A percentile compares a stretch with the other conserved stretches of the same genome.
Evolutionary conservation across 1,140 invertebrate species (phyloP).

Genomic region (Bathynomus jamesi): DNA sequence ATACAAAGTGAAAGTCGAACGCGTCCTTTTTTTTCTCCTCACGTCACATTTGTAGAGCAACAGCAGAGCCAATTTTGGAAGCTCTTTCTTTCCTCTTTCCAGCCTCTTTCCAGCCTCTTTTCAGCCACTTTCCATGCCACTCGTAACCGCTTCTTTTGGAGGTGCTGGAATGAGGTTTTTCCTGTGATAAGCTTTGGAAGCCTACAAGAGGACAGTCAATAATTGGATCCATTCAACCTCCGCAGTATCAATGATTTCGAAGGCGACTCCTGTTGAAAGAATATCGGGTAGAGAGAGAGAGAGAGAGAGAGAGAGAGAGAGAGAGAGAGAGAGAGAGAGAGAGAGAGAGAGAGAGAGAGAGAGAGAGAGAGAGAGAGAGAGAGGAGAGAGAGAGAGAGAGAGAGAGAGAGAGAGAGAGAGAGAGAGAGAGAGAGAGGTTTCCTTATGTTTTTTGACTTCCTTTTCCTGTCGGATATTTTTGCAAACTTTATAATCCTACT

Average conservation of each 20-base stretch:
- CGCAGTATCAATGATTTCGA: neutral
- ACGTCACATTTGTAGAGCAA: no score
- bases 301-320: neutral
- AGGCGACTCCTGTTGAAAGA: neutral
- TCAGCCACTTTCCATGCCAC: neutral
- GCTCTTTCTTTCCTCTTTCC: neutral
- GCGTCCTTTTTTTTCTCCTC: no score
- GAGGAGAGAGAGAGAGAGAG: neutral
- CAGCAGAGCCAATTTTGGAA: neutral
- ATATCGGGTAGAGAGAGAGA: neutral
- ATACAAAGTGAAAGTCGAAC: no score
- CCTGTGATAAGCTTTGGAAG: neutral
- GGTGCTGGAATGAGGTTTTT: neutral
- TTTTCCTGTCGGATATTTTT: no score
- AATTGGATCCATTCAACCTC: neutral
- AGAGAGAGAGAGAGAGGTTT: neutral
- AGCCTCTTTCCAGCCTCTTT: no score
- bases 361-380: neutral
- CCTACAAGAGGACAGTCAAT: neutral
- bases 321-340: neutral
- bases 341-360: neutral
- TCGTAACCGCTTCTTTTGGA: neutral
- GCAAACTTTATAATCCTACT: no score
- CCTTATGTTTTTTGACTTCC: no score
- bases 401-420: neutral